phyloP scores from a whole-genome alignment of 2,888 invertebrate genomes.

The Alviniconcha strummeri region DNA sequence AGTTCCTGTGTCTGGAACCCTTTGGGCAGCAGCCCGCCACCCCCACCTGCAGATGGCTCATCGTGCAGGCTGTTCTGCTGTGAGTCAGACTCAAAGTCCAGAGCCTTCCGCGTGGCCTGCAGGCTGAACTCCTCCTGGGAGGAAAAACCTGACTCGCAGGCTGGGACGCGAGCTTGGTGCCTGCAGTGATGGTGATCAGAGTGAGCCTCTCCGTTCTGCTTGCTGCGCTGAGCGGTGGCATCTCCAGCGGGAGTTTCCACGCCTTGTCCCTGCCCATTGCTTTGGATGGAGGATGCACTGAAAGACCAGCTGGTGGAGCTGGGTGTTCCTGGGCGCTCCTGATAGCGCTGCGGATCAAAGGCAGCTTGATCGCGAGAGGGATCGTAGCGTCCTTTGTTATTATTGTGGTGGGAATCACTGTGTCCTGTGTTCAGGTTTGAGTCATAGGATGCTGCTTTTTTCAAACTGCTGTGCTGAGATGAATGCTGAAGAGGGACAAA shows the following conservation, averaged over 20 bases:
- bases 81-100: slow-evolving; percentile 56
- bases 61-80: slow-evolving; percentile 26
- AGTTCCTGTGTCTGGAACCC: slow-evolving; percentile 36
- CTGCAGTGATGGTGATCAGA: neutral
- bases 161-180: slow-evolving; percentile 23
- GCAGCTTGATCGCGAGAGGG: neutral
- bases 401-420: neutral
- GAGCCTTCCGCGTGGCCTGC: slow-evolving; percentile 57
- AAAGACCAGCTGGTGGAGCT: slow-evolving; percentile 62
- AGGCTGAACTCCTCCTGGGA: slow-evolving; percentile 60
- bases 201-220: neutral
- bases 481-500: neutral
- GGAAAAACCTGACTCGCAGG: slow-evolving; percentile 53
- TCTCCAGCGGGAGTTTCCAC: slow-evolving; percentile 4
- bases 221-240: neutral
- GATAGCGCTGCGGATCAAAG: slow-evolving; percentile 59
- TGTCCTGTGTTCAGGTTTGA: slow-evolving; percentile 9
- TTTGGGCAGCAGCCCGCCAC: slow-evolving; percentile 1
- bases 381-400: neutral
- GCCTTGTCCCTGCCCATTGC: neutral
- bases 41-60: slow-evolving; percentile 23
- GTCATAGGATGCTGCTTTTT: slow-evolving; percentile 14
- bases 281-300: slow-evolving; percentile 48
- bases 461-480: neutral
- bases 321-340: slow-evolving; percentile 47